These are phyloP conservation scores for Hoplodrina ambigua DNA, from an alignment of 2,888 invertebrate genomes.

Conservation along the genomic window DNA sequence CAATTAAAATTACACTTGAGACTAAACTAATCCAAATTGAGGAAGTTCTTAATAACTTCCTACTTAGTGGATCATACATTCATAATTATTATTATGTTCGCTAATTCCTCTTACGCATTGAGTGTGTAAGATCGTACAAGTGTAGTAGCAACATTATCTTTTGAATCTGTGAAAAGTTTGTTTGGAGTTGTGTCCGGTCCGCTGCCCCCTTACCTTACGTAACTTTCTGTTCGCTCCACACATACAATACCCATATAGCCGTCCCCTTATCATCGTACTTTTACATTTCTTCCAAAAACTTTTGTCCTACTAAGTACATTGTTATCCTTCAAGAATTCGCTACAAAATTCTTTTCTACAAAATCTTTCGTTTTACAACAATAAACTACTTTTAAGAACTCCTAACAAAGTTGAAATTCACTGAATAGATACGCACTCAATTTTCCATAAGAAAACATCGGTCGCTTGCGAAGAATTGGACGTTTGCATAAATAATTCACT, in stretches of 20 bases:
- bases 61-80: conserved; percentile 47
- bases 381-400: conserved; percentile 6
- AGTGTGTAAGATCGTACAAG: conserved; percentile 42
- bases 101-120: conserved; percentile 56
- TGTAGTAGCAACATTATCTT: conserved; percentile 41
- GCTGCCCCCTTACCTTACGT: conserved; percentile 54
- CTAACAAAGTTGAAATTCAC: conserved; percentile 20
- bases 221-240: conserved; percentile 56
- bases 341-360: conserved; percentile 7
- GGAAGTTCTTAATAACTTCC: conserved; percentile 62
- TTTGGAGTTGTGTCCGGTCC: conserved; percentile 51
- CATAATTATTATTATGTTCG: conserved; percentile 35
- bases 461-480: conserved; percentile 34
- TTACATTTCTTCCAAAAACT: conserved; percentile 50
- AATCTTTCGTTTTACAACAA: conserved; percentile 17
- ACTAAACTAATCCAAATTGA: conserved; percentile 44
- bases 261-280: conserved; percentile 52
- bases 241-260: conserved; percentile 45
- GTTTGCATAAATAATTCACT: conserved; percentile 68
- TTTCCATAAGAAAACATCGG: conserved; percentile 36
- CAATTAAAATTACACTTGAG: conserved; percentile 41
- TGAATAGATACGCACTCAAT: conserved; percentile 27
- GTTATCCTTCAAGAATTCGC: conserved; percentile 28
- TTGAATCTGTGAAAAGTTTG: conserved; percentile 52
- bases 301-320: conserved; percentile 33